Base-by-base conservation (phyloP, 1,140 invertebrate genomes). In the Pissodes strobi region DNA sequence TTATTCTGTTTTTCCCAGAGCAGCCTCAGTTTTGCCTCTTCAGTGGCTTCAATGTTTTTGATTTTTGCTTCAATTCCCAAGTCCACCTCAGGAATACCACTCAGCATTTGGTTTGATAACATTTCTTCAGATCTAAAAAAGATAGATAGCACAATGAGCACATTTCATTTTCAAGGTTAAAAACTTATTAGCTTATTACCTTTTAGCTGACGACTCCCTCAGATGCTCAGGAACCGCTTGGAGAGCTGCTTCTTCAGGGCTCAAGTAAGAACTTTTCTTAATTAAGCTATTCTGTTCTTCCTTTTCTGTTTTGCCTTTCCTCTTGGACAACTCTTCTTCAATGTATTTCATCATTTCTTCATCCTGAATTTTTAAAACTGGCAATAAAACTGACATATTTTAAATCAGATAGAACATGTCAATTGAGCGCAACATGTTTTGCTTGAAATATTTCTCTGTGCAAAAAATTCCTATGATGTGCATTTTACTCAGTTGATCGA, bases 261-360 rank as follows among this genome's bases (percentile, higher is more conserved):
- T 89, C 59, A 90, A 83, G 79, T 94, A 94, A 34, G 84, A 78
- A 65, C 79, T 79, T 53, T 85, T 83, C 56, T 75, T 80, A 63
- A 62, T 80, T 67, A 62, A 59, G 45, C 73, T 68, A 21, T 63
- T 25, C 23, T 77, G 67, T 38, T 76, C 70, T 52, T 79, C 76
- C 37, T 72, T 72, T 39, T 75, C 78, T 56, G 74, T 79, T 62
- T 82, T 82, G 58, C 90, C 92, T 85, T 95, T 96, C 55, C 89
- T 83, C 81, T 94, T 96, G 0, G 88, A 85, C 27, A 98, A 76
- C 78, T 98, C 88, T 73, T 94, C 91, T 77, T 99, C 96, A 68
- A 98, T 97, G 76, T 95, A 99, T 77, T 97, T 97, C 84, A 97
- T 94, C 95, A 98, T 98, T 82, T 98, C 95, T 78, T 97, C 94